A percentile compares a stretch with the other conserved stretches of the same genome.
Evolutionary conservation across 2,113 vertebrate genomes (phyloP).

Genomic region (Microtus montanus): DNA sequence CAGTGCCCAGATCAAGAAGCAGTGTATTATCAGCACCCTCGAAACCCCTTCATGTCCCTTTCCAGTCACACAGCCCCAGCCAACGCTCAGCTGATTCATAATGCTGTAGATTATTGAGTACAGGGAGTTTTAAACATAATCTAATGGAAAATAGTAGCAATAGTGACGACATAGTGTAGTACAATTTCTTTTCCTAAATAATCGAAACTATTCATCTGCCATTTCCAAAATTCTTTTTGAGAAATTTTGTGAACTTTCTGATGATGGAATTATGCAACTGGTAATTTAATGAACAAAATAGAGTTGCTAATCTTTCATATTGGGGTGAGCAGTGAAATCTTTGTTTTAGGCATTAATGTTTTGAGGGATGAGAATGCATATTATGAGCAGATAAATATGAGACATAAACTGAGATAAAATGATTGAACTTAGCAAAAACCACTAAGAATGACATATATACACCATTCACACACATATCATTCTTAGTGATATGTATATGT

Average conservation of each 20-base stretch:
- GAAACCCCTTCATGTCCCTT: not conserved
- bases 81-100: not conserved
- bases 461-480: not conserved
- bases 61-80: not conserved
- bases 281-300: conserved; percentile 46
- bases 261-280: conserved; percentile 16
- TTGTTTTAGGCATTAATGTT: conserved; percentile 39
- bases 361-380: conserved; percentile 15
- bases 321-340: not conserved
- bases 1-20: not conserved
- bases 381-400: not conserved
- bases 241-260: conserved; percentile 25
- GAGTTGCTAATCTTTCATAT: conserved; percentile 5
- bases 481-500: not conserved
- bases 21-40: not conserved
- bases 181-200: conserved; percentile 40
- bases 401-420: conserved; percentile 36
- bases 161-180: not conserved
- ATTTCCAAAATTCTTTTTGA: conserved; percentile 38
- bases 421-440: conserved; percentile 29
- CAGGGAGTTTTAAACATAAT: conserved; percentile 11
- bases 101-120: not conserved
- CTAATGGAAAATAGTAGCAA: conserved; percentile 18
- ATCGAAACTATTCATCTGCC: conserved; percentile 6
- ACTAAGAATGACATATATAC: not conserved